These are phyloP conservation scores for Drosophila setifemur DNA, from an alignment of 1,140 invertebrate species.

Conservation along the genomic window DNA sequence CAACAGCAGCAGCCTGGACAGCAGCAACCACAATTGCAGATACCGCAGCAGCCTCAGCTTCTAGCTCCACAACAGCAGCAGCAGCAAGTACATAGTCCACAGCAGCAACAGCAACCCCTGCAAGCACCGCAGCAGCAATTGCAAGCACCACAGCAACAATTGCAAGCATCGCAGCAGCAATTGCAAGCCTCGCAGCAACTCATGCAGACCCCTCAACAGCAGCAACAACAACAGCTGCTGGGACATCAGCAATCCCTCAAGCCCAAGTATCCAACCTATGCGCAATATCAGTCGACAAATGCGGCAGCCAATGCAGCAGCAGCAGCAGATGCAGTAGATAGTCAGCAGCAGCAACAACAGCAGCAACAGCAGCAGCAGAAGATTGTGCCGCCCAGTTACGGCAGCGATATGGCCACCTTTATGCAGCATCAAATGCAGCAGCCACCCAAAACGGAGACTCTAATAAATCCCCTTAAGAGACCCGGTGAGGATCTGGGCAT, in stretches of 20 bases:
- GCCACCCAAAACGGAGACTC: slow-evolving; percentile 57
- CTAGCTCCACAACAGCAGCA: slow-evolving; percentile 26
- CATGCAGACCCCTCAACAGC: slow-evolving; percentile 29
- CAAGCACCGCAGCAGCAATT: slow-evolving; percentile 37
- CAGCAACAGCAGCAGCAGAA: slow-evolving; percentile 46
- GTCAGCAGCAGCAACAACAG: slow-evolving; percentile 27
- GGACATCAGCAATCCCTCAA: slow-evolving; percentile 33
- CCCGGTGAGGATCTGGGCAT: slow-evolving; percentile 57
- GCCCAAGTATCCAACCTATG: slow-evolving; percentile 74
- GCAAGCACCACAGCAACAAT: slow-evolving; percentile 15
- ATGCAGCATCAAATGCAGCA: slow-evolving; percentile 77
- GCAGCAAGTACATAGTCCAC: slow-evolving; percentile 22
- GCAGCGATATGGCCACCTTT: slow-evolving; percentile 74
- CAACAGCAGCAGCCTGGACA: too few species aligned
- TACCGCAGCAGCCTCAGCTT: slow-evolving; percentile 36
- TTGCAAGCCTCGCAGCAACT: slow-evolving; percentile 23
- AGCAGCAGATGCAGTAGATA: slow-evolving; percentile 54
- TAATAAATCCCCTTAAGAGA: slow-evolving; percentile 66
- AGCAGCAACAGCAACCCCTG: slow-evolving; percentile 32
- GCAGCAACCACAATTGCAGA: slow-evolving; percentile 29
- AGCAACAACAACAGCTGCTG: slow-evolving; percentile 41
- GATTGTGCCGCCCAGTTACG: slow-evolving; percentile 58
- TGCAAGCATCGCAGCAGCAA: slow-evolving; percentile 29
- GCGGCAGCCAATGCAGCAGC: slow-evolving; percentile 69
- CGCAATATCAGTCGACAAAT: slow-evolving; percentile 76